These are phyloP conservation scores for Rhyzopertha dominica DNA, from an alignment of 1,140 invertebrate genomes.

Conservation along the genomic window DNA sequence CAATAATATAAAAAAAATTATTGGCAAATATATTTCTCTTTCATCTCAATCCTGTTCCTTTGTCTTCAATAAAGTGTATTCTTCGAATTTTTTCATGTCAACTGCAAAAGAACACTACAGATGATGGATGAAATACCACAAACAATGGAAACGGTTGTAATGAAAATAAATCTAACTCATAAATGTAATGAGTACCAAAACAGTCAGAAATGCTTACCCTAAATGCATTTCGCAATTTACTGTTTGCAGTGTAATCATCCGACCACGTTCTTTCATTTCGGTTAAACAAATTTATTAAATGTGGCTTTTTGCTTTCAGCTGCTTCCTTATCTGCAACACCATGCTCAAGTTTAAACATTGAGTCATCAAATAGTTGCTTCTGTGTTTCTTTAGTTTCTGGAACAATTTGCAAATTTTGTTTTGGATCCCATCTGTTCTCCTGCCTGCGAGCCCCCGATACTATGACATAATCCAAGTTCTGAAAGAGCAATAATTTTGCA, in stretches of 20 bases:
- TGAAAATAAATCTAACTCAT: conserved; percentile 1
- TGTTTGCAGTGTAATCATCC: conserved; percentile 89
- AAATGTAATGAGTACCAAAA: no score
- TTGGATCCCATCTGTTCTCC: conserved; percentile 97
- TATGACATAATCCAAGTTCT: conserved; percentile 98
- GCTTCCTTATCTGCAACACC: conserved; percentile 72
- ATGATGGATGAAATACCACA: no score
- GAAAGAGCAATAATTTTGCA: conserved; percentile 37
- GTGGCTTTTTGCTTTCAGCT: conserved; percentile 64
- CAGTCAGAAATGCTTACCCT: conserved; percentile 61
- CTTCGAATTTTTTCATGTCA: no score
- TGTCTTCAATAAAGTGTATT: no score
- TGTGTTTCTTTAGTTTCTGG: conserved; percentile 85
- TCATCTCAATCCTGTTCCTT: no score
- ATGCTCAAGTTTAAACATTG: conserved; percentile 96
- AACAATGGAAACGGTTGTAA: no score
- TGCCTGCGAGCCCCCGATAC: conserved; percentile 91
- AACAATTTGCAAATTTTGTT: conserved; percentile 91
- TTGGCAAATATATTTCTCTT: no score
- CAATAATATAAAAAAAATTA: no score
- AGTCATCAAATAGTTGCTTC: conserved; percentile 83
- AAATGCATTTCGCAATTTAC: conserved; percentile 72
- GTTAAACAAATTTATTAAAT: conserved; percentile 67
- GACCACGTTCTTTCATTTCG: conserved; percentile 76
- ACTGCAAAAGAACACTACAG: no score